Percentiles rank a stretch among this genome's conserved stretches.
Evolutionary conservation across 2,113 vertebrate genomes (phyloP).

Genomic region (Daboia siamensis): DNA sequence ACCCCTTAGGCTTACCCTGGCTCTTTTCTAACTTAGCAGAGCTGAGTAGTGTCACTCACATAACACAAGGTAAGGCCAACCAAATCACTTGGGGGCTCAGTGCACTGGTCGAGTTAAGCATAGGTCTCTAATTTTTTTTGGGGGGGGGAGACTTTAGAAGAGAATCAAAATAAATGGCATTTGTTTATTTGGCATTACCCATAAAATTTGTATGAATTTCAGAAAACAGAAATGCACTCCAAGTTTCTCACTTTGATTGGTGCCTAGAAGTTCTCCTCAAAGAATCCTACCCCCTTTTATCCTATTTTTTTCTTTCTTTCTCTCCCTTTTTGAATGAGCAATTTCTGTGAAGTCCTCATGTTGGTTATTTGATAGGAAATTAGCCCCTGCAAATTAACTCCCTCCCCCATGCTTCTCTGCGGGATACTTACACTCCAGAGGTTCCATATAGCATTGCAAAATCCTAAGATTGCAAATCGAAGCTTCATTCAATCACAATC

Average conservation of each 20-base stretch:
- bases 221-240: conserved; percentile 43
- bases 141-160: no score
- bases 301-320: conserved; percentile 26
- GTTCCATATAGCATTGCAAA: conserved; percentile 49
- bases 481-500: conserved; percentile 50
- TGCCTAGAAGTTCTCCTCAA: conserved; percentile 26
- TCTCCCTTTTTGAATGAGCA: conserved; percentile 32
- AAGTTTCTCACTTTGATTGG: conserved; percentile 14
- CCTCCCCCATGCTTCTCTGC: conserved; percentile 30
- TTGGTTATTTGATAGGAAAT: conserved; percentile 51
- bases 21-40: neutral
- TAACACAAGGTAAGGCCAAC: no score
- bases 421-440: conserved; percentile 24
- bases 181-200: no score
- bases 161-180: no score
- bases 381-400: conserved; percentile 46
- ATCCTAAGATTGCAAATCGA: conserved; percentile 34
- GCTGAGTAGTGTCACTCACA: neutral
- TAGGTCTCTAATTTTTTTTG: no score
- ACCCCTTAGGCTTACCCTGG: neutral
- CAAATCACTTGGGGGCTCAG: no score
- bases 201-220: neutral
- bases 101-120: no score
- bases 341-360: conserved; percentile 60
- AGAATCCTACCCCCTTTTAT: neutral